A percentile compares a stretch with the other conserved stretches of the same genome.
phyloP scores from a whole-genome alignment of 2,888 invertebrate genomes.

The Pachycephus smyrnensis region DNA sequence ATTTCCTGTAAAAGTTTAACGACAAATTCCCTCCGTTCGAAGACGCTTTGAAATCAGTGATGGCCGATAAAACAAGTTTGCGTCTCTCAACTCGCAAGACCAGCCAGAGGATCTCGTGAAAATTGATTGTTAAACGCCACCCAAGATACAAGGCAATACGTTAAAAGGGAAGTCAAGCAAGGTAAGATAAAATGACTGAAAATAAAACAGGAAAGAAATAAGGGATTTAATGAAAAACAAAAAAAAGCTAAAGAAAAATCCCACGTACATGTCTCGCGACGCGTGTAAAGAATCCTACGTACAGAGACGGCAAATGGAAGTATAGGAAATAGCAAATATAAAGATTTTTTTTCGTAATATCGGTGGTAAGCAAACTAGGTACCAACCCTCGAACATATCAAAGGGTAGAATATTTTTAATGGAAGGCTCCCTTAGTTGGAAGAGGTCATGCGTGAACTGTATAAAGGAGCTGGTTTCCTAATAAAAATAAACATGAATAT shows the following conservation, averaged over 20 bases:
- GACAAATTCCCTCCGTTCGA: no score
- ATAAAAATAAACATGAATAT: conserved; percentile 46
- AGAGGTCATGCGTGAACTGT: conserved; percentile 31
- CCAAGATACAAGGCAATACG: no score
- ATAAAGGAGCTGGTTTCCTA: conserved; percentile 44
- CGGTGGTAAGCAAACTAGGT: conserved; percentile 41
- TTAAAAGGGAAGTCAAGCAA: no score
- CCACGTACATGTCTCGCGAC: not conserved
- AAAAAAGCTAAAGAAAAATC: not conserved
- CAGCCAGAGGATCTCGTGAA: no score
- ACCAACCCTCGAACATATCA: conserved; percentile 49
- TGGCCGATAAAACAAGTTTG: no score
- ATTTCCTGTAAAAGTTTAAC: no score
- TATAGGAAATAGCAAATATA: not conserved
- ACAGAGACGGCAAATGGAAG: not conserved
- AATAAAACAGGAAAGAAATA: not conserved
- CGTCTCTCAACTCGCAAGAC: no score
- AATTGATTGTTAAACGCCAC: no score
- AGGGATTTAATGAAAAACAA: not conserved
- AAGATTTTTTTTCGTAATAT: conserved; percentile 34
- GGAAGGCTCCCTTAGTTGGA: conserved; percentile 28
- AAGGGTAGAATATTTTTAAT: conserved; percentile 49
- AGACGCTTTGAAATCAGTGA: no score
- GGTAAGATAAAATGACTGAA: no score
- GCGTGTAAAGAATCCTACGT: not conserved